These are phyloP conservation scores for Seriola quinqueradiata DNA, from an alignment of 2,113 vertebrate genomes.

Conservation along the genomic window DNA sequence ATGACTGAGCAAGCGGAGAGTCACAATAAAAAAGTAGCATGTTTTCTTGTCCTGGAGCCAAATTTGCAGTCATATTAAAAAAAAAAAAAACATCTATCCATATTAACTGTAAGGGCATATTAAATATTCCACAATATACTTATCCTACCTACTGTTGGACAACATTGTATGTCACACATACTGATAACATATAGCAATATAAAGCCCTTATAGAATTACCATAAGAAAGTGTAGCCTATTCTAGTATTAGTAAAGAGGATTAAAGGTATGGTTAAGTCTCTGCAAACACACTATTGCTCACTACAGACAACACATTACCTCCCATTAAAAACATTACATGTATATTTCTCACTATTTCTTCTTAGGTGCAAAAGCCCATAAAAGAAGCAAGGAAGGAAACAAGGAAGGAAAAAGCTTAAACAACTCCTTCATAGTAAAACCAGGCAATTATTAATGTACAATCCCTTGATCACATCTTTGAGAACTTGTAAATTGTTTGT, in stretches of 20 bases:
- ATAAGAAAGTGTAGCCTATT: not conserved
- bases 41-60: constrained; percentile 11
- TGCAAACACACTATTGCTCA: not conserved
- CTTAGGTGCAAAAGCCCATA: too few species aligned
- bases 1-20: constrained; percentile 36
- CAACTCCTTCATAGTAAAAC: not conserved
- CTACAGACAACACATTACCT: not conserved
- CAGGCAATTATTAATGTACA: not conserved
- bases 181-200: not conserved
- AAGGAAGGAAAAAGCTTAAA: not conserved
- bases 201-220: not conserved
- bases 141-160: too few species aligned
- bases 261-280: not conserved
- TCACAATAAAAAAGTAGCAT: constrained; percentile 23
- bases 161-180: too few species aligned
- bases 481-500: not conserved
- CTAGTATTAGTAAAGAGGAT: not conserved
- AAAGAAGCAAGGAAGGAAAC: not conserved
- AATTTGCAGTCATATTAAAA: not conserved
- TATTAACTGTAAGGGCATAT: not conserved
- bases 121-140: not conserved
- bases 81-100: not conserved
- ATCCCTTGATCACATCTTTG: too few species aligned
- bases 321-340: not conserved
- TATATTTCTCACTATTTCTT: not conserved